phyloP scores from a whole-genome alignment of 1,140 invertebrate species.

The Ips typographus region DNA sequence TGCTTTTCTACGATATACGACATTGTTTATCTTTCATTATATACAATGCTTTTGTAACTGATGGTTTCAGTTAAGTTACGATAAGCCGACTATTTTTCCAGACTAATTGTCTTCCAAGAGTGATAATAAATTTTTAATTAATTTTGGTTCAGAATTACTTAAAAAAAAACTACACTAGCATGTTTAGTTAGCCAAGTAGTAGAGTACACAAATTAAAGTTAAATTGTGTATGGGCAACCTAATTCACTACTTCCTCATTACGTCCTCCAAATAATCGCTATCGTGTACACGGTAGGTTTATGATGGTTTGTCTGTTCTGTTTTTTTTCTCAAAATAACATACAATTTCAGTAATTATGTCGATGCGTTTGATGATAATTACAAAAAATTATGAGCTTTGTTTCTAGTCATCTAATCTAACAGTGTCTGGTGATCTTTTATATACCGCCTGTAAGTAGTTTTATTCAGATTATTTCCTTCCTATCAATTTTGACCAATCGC shows the following conservation, averaged over 20 bases:
- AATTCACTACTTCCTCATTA: conserved; percentile 48
- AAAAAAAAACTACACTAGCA: not conserved
- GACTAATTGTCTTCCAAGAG: not conserved
- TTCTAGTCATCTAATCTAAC: too few relatives aligned
- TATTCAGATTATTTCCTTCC: too few relatives aligned
- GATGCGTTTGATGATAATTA: too few relatives aligned
- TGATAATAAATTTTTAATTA: not conserved
- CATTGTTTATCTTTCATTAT: not conserved
- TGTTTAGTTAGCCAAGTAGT: conserved; percentile 3
- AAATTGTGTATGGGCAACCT: conserved; percentile 36
- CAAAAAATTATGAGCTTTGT: too few relatives aligned
- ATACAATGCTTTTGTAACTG: too few relatives aligned
- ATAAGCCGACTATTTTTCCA: not conserved
- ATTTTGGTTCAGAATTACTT: conserved; percentile 5
- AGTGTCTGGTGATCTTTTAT: too few relatives aligned
- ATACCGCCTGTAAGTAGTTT: too few relatives aligned
- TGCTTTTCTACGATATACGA: not conserved
- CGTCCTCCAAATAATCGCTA: conserved; percentile 35
- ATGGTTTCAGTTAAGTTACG: too few relatives aligned
- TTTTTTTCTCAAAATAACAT: conserved; percentile 9
- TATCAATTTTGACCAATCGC: too few relatives aligned
- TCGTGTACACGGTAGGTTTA: conserved; percentile 27
- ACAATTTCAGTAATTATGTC: not conserved
- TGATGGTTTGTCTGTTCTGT: conserved; percentile 3
- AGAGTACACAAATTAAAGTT: conserved; percentile 25